phyloP scores from a whole-genome alignment of 53 echinoderm and acorn worm species.

The Paracentrotus lividus region DNA sequence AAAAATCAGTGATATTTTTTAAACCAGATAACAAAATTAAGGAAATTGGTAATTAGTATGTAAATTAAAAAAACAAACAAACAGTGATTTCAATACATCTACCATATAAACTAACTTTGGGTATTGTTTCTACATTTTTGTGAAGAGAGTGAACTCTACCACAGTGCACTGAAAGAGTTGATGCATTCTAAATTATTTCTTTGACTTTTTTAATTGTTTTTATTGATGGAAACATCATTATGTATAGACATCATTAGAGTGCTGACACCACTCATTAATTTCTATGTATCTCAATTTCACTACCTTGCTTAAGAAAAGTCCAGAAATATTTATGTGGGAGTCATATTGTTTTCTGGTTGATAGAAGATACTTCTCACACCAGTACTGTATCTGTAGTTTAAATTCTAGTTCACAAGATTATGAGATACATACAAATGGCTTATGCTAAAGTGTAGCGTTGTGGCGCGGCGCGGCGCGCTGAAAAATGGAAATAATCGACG shows the following conservation, averaged over 20 bases:
- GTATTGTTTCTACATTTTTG: neutral
- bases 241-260: neutral
- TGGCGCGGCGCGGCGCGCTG: too few relatives aligned
- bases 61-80: neutral
- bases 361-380: too few relatives aligned
- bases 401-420: too few relatives aligned
- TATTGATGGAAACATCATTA: neutral
- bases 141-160: neutral
- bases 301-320: neutral
- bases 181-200: neutral
- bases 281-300: neutral
- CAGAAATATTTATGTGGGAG: too few relatives aligned
- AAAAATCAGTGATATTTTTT: conserved; percentile 19
- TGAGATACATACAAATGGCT: too few relatives aligned
- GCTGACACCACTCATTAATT: neutral
- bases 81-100: neutral
- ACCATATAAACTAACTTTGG: neutral
- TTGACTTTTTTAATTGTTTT: too few relatives aligned
- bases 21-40: neutral
- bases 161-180: neutral
- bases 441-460: too few relatives aligned
- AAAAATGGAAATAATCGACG: too few relatives aligned
- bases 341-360: too few relatives aligned
- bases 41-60: neutral
- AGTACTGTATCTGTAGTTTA: too few relatives aligned